These are phyloP conservation scores for Neodiprion lecontei DNA, from an alignment of 1,140 invertebrate species.

Conservation along the genomic window DNA sequence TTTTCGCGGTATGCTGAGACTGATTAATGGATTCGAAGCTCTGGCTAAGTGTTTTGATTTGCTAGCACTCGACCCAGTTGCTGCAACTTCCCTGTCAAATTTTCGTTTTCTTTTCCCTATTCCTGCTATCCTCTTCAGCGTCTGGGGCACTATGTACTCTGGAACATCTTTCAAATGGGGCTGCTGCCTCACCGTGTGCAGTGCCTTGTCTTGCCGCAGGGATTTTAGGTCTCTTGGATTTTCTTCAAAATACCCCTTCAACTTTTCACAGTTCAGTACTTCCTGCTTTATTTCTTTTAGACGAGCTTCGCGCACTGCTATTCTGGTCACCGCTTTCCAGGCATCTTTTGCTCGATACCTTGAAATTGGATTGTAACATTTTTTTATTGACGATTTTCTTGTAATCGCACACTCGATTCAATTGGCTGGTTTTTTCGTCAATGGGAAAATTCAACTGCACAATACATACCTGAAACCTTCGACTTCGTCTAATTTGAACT, in stretches of 20 bases:
- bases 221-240: slow-evolving; percentile 91
- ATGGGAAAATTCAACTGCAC: neutral
- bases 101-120: slow-evolving; percentile 58
- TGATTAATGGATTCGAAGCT: slow-evolving; percentile 52
- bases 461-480: slow-evolving; percentile 81
- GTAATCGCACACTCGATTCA: slow-evolving; percentile 7
- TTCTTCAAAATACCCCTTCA: slow-evolving; percentile 95
- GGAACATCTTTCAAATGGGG: slow-evolving; percentile 91
- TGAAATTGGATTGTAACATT: slow-evolving; percentile 28
- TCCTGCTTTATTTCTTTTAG: slow-evolving; percentile 96
- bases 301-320: slow-evolving; percentile 90
- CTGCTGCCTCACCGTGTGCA: slow-evolving; percentile 86
- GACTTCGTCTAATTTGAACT: slow-evolving; percentile 94
- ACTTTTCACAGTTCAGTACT: slow-evolving; percentile 90
- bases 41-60: slow-evolving; percentile 51
- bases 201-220: slow-evolving; percentile 88
- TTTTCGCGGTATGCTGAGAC: slow-evolving; percentile 45
- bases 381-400: slow-evolving; percentile 8
- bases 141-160: slow-evolving; percentile 88
- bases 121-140: slow-evolving; percentile 70
- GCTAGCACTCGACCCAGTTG: slow-evolving; percentile 42
- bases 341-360: slow-evolving; percentile 91
- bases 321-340: slow-evolving; percentile 90
- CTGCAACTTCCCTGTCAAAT: slow-evolving; percentile 48
- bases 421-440: neutral